Base-by-base conservation (phyloP, 2,888 invertebrate species). In the Herminia tarsipennalis region DNA sequence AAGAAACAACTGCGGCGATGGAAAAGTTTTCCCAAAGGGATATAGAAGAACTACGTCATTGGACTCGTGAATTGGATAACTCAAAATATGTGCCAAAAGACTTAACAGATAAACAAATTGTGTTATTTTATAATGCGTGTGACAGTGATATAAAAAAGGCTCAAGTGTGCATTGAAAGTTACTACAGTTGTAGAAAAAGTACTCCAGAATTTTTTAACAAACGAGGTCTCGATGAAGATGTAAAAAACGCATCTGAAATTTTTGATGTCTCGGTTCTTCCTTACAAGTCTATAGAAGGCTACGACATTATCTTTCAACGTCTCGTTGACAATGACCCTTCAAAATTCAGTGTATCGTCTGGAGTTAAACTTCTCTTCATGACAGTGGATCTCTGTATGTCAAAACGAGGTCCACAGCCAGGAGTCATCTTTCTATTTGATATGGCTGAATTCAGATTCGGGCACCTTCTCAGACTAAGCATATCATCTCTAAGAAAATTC, bases 101-200 rank as follows among this genome's bases (percentile, higher is more conserved):
- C 72, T 64, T 92, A 52, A 66, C 92, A 21, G 92, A 93, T 56
- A 94, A 94, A 78, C 94, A 94, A 73, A 82, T 95, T 37, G 90
- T 93, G 13, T 75, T 94, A 27, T 95, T 95, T 70, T 92, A 94
- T 56, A 92, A 94, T 65, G 94, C 95, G 29, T 95, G 95, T 75
- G 92, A 93, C 49, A 93, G 92, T 41, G 86, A 94, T 24, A 65
- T 93, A 56, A 93, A 93, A n/a, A 91, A 89, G 35, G 93, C 93
- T 0, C 93, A 93, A 70, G 80, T 73, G 6, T 95, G 95, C 59
- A 93, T 95, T 59, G 88, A 92, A 58, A 90, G 90, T 43, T 95
- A 94, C 79, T 95, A 94, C 69, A 84, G 85, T 16, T 81, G 92
- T 39, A 91, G 93, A 51, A 92, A 92, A 57, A 92, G 92, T 56